These are phyloP conservation scores for Phalacrocorax brasilianus DNA, from an alignment of 2,113 vertebrate genomes.

Conservation along the genomic window DNA sequence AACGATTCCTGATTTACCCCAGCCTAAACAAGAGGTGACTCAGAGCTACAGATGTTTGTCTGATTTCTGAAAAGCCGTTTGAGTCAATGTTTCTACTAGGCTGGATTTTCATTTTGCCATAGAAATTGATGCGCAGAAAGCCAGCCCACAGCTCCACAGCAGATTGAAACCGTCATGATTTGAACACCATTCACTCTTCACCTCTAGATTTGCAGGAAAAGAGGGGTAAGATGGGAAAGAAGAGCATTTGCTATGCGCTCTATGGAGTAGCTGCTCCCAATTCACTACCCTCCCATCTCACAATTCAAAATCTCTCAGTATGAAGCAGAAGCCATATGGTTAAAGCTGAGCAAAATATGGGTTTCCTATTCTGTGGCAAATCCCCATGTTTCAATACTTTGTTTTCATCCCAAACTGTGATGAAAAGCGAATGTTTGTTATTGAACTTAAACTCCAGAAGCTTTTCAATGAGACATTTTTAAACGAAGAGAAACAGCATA, in stretches of 20 bases:
- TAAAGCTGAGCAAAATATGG: background rate
- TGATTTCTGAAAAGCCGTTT: background rate
- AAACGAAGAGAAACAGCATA: background rate
- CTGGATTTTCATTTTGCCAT: background rate
- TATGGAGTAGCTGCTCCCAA: background rate
- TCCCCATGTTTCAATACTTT: background rate
- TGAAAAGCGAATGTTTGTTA: constrained; percentile 7
- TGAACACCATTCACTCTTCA: background rate
- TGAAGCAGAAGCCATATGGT: background rate
- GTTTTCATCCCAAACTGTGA: background rate
- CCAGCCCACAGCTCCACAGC: background rate
- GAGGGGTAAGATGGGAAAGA: background rate
- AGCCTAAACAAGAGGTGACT: background rate
- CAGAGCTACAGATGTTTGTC: background rate
- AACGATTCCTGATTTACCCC: background rate
- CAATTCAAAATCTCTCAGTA: background rate
- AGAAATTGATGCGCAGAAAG: background rate
- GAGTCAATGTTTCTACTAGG: background rate
- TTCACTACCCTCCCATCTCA: background rate
- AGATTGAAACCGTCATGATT: background rate
- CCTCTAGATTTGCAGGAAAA: background rate
- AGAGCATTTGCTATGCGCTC: background rate
- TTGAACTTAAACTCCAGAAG: background rate
- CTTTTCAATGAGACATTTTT: background rate
- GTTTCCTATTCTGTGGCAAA: background rate